Conservation (phyloP, 2,888 invertebrate genomes). For the Bembecia ichneumoniformis region DNA sequence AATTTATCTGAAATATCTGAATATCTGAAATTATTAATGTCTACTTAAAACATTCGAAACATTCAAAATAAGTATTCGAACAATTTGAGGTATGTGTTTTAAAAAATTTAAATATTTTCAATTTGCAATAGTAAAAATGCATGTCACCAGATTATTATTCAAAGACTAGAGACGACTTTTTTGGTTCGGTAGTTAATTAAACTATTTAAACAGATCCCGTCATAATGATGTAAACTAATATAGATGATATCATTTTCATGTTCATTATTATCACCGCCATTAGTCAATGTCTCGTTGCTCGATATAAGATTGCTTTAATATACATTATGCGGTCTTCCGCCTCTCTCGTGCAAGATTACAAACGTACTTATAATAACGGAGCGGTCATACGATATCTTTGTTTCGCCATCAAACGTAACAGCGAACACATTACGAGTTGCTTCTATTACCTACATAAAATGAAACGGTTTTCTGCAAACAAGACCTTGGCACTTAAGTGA, state of each 20-base stretch:
- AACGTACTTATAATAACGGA: slow-evolving; percentile 2
- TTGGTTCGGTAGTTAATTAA: too few species aligned
- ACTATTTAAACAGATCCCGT: too few species aligned
- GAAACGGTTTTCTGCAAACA: slow-evolving; percentile 9
- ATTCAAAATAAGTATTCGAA: too few species aligned
- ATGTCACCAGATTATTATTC: too few species aligned
- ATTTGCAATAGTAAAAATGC: too few species aligned
- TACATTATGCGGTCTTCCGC: not conserved
- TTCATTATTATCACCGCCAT: not conserved
- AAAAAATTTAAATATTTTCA: too few species aligned
- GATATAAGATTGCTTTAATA: not conserved
- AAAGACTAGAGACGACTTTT: too few species aligned
- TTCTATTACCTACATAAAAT: slow-evolving; percentile 9
- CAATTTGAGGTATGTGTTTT: too few species aligned
- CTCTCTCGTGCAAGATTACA: not conserved
- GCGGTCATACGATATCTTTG: not conserved
- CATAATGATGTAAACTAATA: not conserved
- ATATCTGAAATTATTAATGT: too few species aligned
- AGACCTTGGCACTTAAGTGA: slow-evolving; percentile 7
- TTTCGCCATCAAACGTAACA: slow-evolving; percentile 3
- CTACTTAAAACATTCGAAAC: too few species aligned
- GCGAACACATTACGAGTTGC: slow-evolving; percentile 3
- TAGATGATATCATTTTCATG: not conserved
- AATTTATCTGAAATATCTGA: too few species aligned
- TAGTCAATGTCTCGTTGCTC: not conserved